Base-by-base conservation (phyloP, 2,113 vertebrate genomes). In the Oncorhynchus gorbuscha region DNA sequence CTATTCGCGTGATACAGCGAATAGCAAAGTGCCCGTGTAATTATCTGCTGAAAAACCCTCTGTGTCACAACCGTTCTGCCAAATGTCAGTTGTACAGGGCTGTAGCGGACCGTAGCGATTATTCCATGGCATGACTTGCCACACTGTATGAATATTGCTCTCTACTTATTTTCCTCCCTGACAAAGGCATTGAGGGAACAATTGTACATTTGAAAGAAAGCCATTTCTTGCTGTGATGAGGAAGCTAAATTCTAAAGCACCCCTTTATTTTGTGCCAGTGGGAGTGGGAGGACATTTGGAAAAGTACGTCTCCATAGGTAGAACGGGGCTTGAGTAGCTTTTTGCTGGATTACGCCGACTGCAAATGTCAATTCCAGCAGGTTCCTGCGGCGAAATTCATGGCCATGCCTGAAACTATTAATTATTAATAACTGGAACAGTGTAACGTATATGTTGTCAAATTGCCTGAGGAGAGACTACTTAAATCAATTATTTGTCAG, bases 401-500 rank as follows among this genome's bases (percentile, higher is more conserved):
- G 28, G 3, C 62, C 49, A 35, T 0, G 69, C 26, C 71, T 3
- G 18, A 45, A 58, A 72, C 66, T 71, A 67, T 70, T 79, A 24
- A 74, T 79, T 72, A 72, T 59, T 65, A 74, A 70, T 73, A 75
- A 73, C 45, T 16, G 18, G 55, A 55, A 71, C 3, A 71, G 64
- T 11, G 39, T 45, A 45, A 45, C 39, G 39, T 75, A 66, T 20
- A 16, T 70, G 67, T 69, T 76, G 81, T 82, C 70, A 69, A 78
- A 73, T 61, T 28, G 30, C 71, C 45, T 65, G 75, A 45, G 12
- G 16, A 76, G 69, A 76, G 73, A 68, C 24, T 78, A 67, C 80
- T 82, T 76, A 64, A 74, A 84, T 81, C 62, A 74, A 73, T 76
- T 78, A 85, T 81, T 75, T 83, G 77, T 79, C 77, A 76, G 64